Evolutionary conservation across 2,888 invertebrate genomes (phyloP), one percentile per base, ranked within the genome.

Genomic region (Plagodis pulveraria): DNA sequence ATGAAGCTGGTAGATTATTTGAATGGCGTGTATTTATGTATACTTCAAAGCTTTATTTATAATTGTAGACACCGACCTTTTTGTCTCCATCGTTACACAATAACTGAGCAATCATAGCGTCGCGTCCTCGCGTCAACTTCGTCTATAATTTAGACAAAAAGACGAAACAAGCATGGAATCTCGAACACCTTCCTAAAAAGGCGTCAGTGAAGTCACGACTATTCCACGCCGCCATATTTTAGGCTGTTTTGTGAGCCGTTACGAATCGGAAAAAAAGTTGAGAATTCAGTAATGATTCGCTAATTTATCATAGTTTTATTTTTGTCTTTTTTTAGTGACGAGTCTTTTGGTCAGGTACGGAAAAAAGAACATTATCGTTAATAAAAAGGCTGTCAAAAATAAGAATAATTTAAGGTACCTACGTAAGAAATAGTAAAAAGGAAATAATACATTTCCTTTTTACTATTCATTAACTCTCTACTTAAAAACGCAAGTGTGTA

Each of bases 121-220:
- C 43, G 56, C 57, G 59, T 69, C 63, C 63, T 68, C 65, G 65
- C 66, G 62, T 57, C 56, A 50, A 56, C 58, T 63, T 58, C 59
- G 56, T 63, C 50, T 50, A 58, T 69, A 68, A 72, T 79, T 72
- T 71, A 67, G 65, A 65, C 50, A 61, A 74, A 76, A 77, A 72
- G 73, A 63, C 66, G 46, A 63, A 65, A 71, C 65, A 71, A 57
- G 53, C n/a, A 32, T 38, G 78, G 83, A 84, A 87, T 84, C 77
- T 74, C 62, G 75, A 72, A 67, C 62, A 71, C 71, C 72, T 69
- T 77, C 82, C 81, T 70, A 84, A 90, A 87, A 85, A 83, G 82
- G 83, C 78, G 70, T 71, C 72, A 74, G 68, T 77, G 80, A 55
- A 60, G 62, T 88, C 84, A 86, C 87, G 84, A 86, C 71, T 76